These are phyloP conservation scores for Parascotia fuliginaria DNA, from an alignment of 2,888 invertebrate species.

Conservation along the genomic window DNA sequence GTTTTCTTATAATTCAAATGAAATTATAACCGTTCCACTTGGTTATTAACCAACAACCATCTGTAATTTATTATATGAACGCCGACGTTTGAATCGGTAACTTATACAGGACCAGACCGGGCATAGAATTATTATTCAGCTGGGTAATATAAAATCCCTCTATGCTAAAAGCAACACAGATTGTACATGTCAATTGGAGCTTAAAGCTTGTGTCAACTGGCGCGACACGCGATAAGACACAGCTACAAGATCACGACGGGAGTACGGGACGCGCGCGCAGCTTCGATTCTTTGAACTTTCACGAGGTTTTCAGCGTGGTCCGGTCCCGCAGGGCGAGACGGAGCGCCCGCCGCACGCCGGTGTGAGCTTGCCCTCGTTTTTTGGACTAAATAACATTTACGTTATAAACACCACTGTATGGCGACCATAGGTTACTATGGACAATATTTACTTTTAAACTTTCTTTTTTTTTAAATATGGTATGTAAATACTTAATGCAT, in stretches of 20 bases:
- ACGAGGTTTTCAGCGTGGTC: constrained; percentile 55
- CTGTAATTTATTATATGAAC: neutral
- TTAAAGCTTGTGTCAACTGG: constrained; percentile 29
- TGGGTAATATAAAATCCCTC: constrained; percentile 7
- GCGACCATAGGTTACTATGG: constrained; percentile 3
- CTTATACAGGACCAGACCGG: constrained; percentile 12
- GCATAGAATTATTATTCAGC: constrained; percentile 11
- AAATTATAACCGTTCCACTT: constrained; percentile 8
- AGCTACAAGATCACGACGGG: constrained; percentile 22
- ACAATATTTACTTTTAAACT: neutral
- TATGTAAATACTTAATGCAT: too few relatives aligned
- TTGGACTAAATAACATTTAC: constrained; percentile 82
- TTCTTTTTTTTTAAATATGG: too few relatives aligned
- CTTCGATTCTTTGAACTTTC: constrained; percentile 50
- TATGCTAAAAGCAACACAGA: constrained; percentile 23
- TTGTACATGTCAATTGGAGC: constrained; percentile 29
- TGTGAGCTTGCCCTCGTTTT: constrained; percentile 78
- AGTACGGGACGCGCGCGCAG: neutral
- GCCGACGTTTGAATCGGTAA: constrained; percentile 20
- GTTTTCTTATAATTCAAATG: constrained; percentile 13
- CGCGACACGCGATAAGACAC: constrained; percentile 24
- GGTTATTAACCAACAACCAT: constrained; percentile 15
- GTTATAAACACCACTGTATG: constrained; percentile 66
- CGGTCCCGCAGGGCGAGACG: constrained; percentile 55
- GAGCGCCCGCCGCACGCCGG: too few relatives aligned